Evolutionary conservation across 2,888 invertebrate genomes (phyloP), one percentile per base, ranked within the genome.

Genomic region (Hecatera dysodea): DNA sequence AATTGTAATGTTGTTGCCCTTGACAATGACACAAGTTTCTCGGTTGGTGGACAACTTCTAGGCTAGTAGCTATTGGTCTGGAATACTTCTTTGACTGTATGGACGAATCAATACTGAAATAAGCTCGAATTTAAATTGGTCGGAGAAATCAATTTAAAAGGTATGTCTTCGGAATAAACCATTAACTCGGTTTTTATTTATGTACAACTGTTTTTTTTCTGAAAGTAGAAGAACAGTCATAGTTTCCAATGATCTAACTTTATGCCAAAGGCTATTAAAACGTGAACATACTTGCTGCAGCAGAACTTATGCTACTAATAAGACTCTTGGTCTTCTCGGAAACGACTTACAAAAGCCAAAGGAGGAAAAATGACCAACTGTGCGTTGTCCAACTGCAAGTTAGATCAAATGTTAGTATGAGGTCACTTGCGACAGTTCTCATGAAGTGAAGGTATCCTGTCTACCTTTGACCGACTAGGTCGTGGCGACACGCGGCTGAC

Each of bases 401-500:
- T 79, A 80, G 81, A 74, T 80, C 67, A 68, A 76, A 81, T 76
- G 60, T 77, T 73, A 53, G 29, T 75, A 78, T 82, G 84, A 92
- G 90, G 89, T 90, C 87, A 83, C 75, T 81, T 73, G 74, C 84
- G 81, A 84, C 84, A 84, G 88, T 89, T 88, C 89, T 88, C 89
- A 80, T 86, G 88, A 86, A 94, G 94, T 92, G 93, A 94, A 94
- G 89, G 94, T 86, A 82, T 89, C 89, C 88, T 78, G 90, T 86
- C 88, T 85, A 93, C 93, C 94, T 94, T 91, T 95, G 94, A 94
- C 92, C 92, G 88, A 79, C 90, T 92, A 78, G 83, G 92, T 79
- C 78, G 73, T 74, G 91, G 91, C 91, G 86, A 73, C 88, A 91
- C 87, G 82, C 86, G 82, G 74, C 73, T 90, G 90, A 82, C 88